These are phyloP conservation scores for Tholera decimalis DNA, from an alignment of 2,888 invertebrate species.

Conservation along the genomic window DNA sequence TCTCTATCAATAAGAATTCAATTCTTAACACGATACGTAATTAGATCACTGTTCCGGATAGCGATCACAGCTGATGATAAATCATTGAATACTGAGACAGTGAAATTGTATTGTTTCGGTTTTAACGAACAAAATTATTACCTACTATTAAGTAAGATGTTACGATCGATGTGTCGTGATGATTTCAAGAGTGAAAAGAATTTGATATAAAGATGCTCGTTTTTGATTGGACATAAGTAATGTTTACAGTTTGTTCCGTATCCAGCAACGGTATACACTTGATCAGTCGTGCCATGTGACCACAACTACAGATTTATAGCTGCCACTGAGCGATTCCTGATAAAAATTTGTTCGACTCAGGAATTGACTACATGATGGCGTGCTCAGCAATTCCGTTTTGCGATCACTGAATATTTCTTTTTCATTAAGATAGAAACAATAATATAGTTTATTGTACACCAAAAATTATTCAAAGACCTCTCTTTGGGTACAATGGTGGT, in stretches of 20 bases:
- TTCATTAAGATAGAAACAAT: too few species aligned
- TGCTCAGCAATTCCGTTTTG: background rate
- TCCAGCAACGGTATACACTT: too few species aligned
- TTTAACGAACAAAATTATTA: constrained; percentile 25
- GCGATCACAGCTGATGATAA: constrained; percentile 38
- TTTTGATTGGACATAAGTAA: background rate
- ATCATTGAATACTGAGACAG: constrained; percentile 12
- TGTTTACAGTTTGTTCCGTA: background rate
- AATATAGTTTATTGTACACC: too few species aligned
- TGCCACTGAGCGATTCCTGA: background rate
- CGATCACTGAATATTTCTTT: background rate
- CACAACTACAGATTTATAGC: background rate
- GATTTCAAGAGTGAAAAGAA: constrained; percentile 36
- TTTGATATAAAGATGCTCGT: background rate
- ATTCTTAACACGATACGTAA: constrained; percentile 20
- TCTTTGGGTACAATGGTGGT: too few species aligned
- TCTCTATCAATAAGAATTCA: constrained; percentile 16
- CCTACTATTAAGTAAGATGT: constrained; percentile 35
- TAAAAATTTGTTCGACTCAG: background rate
- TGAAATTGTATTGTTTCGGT: constrained; percentile 34
- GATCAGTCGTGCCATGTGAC: too few species aligned
- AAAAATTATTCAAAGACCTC: too few species aligned
- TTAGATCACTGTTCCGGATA: constrained; percentile 32
- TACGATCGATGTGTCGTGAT: constrained; percentile 15
- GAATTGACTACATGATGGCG: too few species aligned